Evolutionary conservation across 2,113 vertebrate species (phyloP).

Genomic region (Eretmochelys imbricata): DNA sequence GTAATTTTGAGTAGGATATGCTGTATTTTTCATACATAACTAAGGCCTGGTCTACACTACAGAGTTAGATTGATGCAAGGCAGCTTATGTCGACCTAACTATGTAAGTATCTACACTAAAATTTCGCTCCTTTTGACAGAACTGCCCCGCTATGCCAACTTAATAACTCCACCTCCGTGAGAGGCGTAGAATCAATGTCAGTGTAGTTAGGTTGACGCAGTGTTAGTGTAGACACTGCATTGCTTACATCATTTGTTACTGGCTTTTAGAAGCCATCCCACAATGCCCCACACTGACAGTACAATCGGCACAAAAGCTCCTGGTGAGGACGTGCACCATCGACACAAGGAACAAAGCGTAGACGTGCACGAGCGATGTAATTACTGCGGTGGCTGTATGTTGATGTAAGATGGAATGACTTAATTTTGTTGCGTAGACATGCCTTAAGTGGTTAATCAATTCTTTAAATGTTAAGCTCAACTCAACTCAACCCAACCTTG

Average conservation of each 20-base stretch:
- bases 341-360: background rate
- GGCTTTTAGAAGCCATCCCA: background rate
- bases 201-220: too few species aligned
- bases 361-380: background rate
- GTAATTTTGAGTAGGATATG: background rate
- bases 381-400: background rate
- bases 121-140: too few species aligned
- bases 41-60: background rate
- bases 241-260: background rate
- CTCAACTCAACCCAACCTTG: background rate
- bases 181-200: too few species aligned
- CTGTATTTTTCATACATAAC: background rate
- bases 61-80: too few species aligned
- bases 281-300: background rate
- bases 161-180: too few species aligned
- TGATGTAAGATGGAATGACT: background rate
- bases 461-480: background rate
- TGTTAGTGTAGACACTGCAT: too few species aligned
- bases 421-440: background rate
- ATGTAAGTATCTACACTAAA: too few species aligned
- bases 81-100: too few species aligned
- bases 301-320: background rate
- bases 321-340: background rate
- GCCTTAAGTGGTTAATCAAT: background rate
- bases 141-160: too few species aligned